A percentile compares a stretch with the other conserved stretches of the same genome.
Conservation (phyloP, 2,113 vertebrate species). For the Budorcas taxicolor region DNA sequence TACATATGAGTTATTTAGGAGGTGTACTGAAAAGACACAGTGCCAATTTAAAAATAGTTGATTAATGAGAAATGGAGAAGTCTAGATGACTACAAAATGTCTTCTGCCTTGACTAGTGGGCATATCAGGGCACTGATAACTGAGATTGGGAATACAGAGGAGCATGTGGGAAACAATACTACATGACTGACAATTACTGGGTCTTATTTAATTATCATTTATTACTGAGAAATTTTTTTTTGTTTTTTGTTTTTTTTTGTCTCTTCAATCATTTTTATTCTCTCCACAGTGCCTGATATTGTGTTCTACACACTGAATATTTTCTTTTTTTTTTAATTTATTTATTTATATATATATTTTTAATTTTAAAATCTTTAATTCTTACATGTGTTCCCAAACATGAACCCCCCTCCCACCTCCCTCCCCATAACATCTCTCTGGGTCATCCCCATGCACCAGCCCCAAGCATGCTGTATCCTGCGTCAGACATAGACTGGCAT, state of each 20-base stretch:
- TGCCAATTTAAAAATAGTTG: background rate
- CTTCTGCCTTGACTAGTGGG: background rate
- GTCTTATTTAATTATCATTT: background rate
- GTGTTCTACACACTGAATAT: background rate
- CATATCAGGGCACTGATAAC: background rate
- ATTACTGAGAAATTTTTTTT: no score
- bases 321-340: no score
- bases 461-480: no score
- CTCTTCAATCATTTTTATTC: background rate
- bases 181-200: background rate
- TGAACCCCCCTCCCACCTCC: no score
- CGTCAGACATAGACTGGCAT: no score
- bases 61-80: background rate
- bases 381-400: no score
- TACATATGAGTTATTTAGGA: background rate
- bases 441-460: no score
- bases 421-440: no score
- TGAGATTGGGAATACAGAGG: background rate
- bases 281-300: background rate
- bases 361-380: no score
- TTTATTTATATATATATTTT: no score
- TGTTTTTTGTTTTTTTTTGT: no score
- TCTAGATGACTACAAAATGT: background rate
- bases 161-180: background rate
- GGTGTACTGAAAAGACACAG: background rate